Percentiles rank a stretch among this genome's conserved stretches.
Conservation (phyloP, 2,113 vertebrate species). For the Eptatretus burgeri region DNA sequence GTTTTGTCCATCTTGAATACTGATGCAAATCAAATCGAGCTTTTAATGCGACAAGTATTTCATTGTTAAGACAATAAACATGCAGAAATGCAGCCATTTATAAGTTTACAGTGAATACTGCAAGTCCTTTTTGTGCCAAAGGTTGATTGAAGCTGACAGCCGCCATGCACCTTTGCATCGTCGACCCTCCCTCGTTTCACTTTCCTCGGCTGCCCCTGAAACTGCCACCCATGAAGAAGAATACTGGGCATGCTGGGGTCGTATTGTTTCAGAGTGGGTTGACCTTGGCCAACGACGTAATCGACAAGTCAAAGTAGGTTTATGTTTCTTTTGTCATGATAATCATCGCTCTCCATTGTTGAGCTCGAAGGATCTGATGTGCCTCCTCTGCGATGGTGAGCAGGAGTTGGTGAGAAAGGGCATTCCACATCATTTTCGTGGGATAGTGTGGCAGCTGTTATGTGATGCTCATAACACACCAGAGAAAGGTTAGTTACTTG, state of each 20-base stretch:
- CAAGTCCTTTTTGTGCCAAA: too few relatives aligned
- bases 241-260: slow-evolving; percentile 77
- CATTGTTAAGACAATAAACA: too few relatives aligned
- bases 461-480: slow-evolving; percentile 76
- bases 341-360: not conserved
- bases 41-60: too few relatives aligned
- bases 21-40: too few relatives aligned
- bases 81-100: too few relatives aligned
- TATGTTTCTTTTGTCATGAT: not conserved
- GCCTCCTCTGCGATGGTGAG: slow-evolving; percentile 5
- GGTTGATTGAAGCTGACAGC: too few relatives aligned
- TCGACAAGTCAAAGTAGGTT: slow-evolving; percentile 67
- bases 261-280: slow-evolving; percentile 95
- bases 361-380: not conserved
- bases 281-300: slow-evolving; percentile 88
- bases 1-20: too few relatives aligned
- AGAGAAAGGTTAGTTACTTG: slow-evolving; percentile 23
- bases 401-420: slow-evolving; percentile 88
- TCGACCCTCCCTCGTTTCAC: slow-evolving; percentile 80
- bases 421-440: slow-evolving; percentile 87
- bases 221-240: slow-evolving; percentile 93
- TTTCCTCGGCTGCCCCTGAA: slow-evolving; percentile 90
- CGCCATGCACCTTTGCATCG: slow-evolving; percentile 10
- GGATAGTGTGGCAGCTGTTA: slow-evolving; percentile 86
- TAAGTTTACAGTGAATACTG: too few relatives aligned